These are phyloP conservation scores for Cheirogaleus major DNA, from an alignment of 2,797 vertebrate genomes.

Conservation along the genomic window DNA sequence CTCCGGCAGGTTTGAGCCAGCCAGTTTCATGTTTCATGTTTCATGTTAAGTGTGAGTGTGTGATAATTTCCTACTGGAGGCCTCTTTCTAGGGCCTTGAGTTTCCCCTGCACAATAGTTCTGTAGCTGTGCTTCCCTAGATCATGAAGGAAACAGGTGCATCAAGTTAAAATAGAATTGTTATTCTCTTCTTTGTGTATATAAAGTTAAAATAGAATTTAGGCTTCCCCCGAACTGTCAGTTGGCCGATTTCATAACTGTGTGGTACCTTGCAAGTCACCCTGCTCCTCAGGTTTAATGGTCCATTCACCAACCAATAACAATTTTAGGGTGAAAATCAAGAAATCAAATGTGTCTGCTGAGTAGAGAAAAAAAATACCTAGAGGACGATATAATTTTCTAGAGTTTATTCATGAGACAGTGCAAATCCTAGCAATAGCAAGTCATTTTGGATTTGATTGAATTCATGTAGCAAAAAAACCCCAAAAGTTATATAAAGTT, in stretches of 20 bases:
- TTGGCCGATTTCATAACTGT: not conserved
- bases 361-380: not conserved
- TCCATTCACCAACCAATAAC: not conserved
- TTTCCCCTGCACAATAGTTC: not conserved
- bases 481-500: not conserved
- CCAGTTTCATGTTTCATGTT: not conserved
- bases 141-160: not conserved
- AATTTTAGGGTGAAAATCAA: conserved; percentile 1
- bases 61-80: not conserved
- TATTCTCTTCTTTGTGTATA: conserved; percentile 9
- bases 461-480: not conserved
- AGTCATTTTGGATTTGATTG: not conserved
- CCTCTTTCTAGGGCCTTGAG: not conserved
- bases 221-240: not conserved
- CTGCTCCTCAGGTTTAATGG: not conserved
- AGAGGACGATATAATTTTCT: not conserved
- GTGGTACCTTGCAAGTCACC: not conserved
- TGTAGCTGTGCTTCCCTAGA: not conserved
- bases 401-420: not conserved
- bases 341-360: not conserved
- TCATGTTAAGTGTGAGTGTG: not conserved
- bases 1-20: not conserved
- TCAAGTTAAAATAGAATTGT: not conserved
- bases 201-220: not conserved
- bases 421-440: not conserved